A percentile compares a stretch with the other conserved stretches of the same genome.
Evolutionary conservation across 2,113 vertebrate species (phyloP).

Genomic region (Hippocampus barbouri): DNA sequence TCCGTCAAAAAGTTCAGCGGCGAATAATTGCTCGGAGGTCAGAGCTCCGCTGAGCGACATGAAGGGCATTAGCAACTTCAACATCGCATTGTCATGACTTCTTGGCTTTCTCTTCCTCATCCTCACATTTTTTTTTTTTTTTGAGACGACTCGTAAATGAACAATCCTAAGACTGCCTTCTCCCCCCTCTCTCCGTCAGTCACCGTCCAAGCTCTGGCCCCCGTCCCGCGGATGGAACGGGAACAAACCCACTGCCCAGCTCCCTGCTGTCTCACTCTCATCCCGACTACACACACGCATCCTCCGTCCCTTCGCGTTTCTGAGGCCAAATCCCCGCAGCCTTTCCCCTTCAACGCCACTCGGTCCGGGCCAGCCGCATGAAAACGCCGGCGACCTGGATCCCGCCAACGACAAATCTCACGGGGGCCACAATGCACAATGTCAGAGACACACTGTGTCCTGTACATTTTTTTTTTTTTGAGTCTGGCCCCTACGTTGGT

Average conservation of each 20-base stretch:
- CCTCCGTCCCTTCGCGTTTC: constrained; percentile 32
- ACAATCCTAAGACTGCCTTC: constrained; percentile 33
- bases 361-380: constrained; percentile 40
- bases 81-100: constrained; percentile 73
- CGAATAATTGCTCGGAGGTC: no score
- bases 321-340: constrained; percentile 51
- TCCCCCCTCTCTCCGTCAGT: constrained; percentile 33
- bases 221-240: constrained; percentile 55
- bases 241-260: constrained; percentile 58
- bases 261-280: constrained; percentile 63
- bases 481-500: constrained; percentile 28
- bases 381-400: constrained; percentile 65
- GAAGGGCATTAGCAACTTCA: constrained; percentile 80
- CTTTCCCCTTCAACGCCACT: constrained; percentile 48
- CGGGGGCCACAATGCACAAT: constrained; percentile 44
- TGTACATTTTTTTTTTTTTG: constrained; percentile 18
- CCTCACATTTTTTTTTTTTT: constrained; percentile 6
- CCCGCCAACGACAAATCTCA: constrained; percentile 41
- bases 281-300: constrained; percentile 62
- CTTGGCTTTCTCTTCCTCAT: background rate
- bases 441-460: constrained; percentile 43
- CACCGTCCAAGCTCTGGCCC: constrained; percentile 56
- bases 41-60: no score
- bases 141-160: background rate
- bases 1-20: no score